Base-by-base conservation (phyloP, 2,113 vertebrate genomes). In the Istiophorus platypterus region DNA sequence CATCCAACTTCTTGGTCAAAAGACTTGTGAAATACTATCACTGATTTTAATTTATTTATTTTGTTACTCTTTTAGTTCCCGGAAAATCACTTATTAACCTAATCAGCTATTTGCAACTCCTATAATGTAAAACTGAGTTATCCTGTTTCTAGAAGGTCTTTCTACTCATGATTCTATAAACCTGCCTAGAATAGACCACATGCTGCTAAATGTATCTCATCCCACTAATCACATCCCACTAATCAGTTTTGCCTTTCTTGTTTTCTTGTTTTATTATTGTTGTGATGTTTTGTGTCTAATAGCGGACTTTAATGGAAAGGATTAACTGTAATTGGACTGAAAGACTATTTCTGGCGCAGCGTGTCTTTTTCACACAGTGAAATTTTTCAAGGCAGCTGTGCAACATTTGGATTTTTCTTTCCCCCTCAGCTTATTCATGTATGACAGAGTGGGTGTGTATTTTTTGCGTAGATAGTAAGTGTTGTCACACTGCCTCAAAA, bases 261-360 rank as follows among this genome's bases (percentile, higher is more conserved):
- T 80, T 85, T 88, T 91, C 61, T 69, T 79, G 71, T 80, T 87
- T 68, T 82, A 59, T 63, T 56, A n/a, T n/a, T 54, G 54, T 62
- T 76, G n/a, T 76, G n/a, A 4, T 26, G 67, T 45, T 82, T 54
- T 77, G 27, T 45, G 51, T 72, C 31, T 63, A 72, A 68, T 74
- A 29, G 61, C 64, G 62, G 24, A 22, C 63, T 82, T 71, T 56
- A 76, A 74, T 20, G 73, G 31, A 58, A 58, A 47, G 11, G 63
- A 79, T 86, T 45, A 73, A 76, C 51, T 72, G 18, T 66, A 78
- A 92, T 89, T 81, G 80, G 22, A 54, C 45, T n/a, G 3, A 34
- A 34, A 34, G 6, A 34, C 3, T 34, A 45, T 78, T 77, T 14
- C 37, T 58, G 6, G 29, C 42, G 5, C 51, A 41, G 7, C 57